Conservation (phyloP, 2,797 vertebrate species). For the Necrosyrtes monachus region DNA sequence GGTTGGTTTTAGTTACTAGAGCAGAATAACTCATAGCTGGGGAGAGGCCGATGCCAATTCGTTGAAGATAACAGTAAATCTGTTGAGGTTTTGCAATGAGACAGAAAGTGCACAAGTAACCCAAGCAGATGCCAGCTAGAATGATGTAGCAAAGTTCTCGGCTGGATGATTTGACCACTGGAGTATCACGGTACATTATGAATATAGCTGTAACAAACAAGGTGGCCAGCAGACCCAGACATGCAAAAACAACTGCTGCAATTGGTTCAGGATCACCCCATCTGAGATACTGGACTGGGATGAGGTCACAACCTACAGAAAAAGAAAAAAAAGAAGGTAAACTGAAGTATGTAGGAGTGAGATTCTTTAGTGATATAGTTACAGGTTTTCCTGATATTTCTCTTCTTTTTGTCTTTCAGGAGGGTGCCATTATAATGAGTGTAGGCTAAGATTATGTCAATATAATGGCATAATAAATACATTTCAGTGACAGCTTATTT, state of each 20-base stretch:
- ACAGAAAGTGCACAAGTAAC: slow-evolving; percentile 95
- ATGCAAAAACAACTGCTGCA: slow-evolving; percentile 94
- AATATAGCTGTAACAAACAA: slow-evolving; percentile 94
- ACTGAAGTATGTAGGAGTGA: neutral
- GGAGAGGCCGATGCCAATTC: slow-evolving; percentile 93
- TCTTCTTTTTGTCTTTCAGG: neutral
- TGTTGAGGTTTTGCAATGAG: slow-evolving; percentile 93
- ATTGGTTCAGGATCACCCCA: slow-evolving; percentile 98
- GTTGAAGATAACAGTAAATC: slow-evolving; percentile 94
- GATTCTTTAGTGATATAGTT: neutral
- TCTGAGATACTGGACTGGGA: slow-evolving; percentile 92
- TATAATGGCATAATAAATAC: neutral
- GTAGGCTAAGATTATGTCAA: neutral
- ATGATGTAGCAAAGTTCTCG: slow-evolving; percentile 98
- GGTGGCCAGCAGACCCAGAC: slow-evolving; percentile 91
- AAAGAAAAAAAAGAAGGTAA: neutral
- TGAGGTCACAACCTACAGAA: slow-evolving; percentile 87
- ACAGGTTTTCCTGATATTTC: neutral
- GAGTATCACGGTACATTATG: slow-evolving; percentile 93
- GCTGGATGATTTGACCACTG: slow-evolving; percentile 97
- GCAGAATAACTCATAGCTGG: slow-evolving; percentile 99
- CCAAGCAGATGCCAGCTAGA: slow-evolving; percentile 92
- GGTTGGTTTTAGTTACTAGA: slow-evolving; percentile 94
- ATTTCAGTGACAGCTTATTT: neutral
- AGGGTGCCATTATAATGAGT: neutral